Conservation (phyloP, 2,113 vertebrate species). For the Podocnemis expansa region DNA sequence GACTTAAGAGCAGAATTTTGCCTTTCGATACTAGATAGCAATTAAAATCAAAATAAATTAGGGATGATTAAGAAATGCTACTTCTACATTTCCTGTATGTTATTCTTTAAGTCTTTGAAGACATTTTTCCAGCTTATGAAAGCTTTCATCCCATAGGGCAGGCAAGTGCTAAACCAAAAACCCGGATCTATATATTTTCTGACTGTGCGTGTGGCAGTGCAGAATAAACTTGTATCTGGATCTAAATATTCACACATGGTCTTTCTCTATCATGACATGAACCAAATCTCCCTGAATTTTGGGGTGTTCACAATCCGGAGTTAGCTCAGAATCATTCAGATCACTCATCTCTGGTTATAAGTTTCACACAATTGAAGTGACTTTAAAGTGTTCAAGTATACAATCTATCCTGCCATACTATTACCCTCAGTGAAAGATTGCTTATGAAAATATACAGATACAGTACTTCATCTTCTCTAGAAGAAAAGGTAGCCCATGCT, state of each 20-base stretch:
- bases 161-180: not conserved
- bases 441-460: not conserved
- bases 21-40: not conserved
- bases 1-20: not conserved
- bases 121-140: not conserved
- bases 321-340: not conserved
- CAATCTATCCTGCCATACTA: not conserved
- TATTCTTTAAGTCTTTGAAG: not conserved
- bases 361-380: not conserved
- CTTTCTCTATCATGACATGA: not conserved
- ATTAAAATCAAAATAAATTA: not conserved
- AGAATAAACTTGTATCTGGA: not conserved
- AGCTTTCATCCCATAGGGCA: not conserved
- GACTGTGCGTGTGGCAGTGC: not conserved
- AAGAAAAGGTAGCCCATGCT: not conserved
- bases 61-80: not conserved
- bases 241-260: not conserved
- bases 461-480: not conserved
- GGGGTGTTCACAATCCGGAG: not conserved
- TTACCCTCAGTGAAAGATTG: not conserved
- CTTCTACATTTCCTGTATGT: not conserved
- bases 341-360: not conserved
- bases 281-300: not conserved
- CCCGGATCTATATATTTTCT: not conserved
- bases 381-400: not conserved